phyloP scores from a whole-genome alignment of 1,140 invertebrate genomes.

The Pinna nobilis region DNA sequence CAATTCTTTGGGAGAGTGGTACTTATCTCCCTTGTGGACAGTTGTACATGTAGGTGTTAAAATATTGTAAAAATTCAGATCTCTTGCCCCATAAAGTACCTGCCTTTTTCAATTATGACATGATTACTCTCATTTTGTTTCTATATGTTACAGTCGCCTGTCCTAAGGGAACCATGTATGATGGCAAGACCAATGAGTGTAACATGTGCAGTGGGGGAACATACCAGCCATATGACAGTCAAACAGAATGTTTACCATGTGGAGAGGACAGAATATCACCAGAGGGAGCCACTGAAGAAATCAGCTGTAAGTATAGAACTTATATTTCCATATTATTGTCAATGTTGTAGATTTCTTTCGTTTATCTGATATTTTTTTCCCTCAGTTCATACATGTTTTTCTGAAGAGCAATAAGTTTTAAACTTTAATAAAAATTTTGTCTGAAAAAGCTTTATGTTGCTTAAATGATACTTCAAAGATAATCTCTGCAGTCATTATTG shows the following conservation, averaged over 20 bases:
- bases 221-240: constrained; percentile 16
- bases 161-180: constrained; percentile 2
- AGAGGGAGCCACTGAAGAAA: constrained; percentile 38
- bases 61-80: neutral
- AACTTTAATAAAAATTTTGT: too few relatives aligned
- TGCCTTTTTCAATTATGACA: neutral
- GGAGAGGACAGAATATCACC: constrained; percentile 19
- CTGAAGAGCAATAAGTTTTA: too few relatives aligned
- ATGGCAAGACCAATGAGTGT: neutral
- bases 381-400: too few relatives aligned
- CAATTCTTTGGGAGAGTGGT: too few relatives aligned
- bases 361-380: too few relatives aligned
- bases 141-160: constrained; percentile 13
- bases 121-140: neutral
- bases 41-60: neutral
- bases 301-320: constrained; percentile 46
- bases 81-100: neutral
- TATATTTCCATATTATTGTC: too few relatives aligned
- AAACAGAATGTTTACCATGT: constrained; percentile 17
- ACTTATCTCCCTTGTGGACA: too few relatives aligned
- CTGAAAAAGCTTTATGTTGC: too few relatives aligned
- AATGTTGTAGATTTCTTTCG: too few relatives aligned
- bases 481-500: too few relatives aligned
- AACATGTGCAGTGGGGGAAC: neutral
- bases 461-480: too few relatives aligned